Evolutionary conservation across 2,797 vertebrate genomes (phyloP).

Genomic region (Megaceryle alcyon): DNA sequence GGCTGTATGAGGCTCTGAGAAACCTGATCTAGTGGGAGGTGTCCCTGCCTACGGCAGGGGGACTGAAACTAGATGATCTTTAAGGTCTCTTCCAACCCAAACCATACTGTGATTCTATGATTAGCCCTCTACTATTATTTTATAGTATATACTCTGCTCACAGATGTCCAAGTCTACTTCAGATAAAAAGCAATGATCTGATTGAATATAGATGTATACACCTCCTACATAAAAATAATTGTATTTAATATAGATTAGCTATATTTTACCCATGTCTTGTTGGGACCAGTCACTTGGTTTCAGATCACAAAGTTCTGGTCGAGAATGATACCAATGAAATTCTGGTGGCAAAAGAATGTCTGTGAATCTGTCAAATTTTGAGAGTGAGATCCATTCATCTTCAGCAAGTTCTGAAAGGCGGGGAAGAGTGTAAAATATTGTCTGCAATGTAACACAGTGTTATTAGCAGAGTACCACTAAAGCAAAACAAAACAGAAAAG

Average conservation of each 20-base stretch:
- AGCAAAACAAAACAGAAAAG: background rate
- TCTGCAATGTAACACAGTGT: constrained; percentile 76
- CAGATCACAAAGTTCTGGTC: constrained; percentile 76
- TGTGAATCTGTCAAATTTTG: constrained; percentile 85
- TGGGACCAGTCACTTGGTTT: constrained; percentile 89
- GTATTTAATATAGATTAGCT: background rate
- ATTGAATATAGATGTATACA: background rate
- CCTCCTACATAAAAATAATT: background rate
- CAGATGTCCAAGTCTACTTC: background rate
- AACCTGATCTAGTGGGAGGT: background rate
- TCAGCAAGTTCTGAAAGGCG: constrained; percentile 89
- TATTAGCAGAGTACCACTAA: background rate
- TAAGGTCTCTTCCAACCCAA: background rate
- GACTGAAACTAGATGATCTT: background rate
- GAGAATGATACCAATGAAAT: constrained; percentile 78
- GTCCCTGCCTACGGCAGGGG: background rate
- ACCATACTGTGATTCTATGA: background rate
- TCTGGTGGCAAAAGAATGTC: constrained; percentile 70
- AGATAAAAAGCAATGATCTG: background rate
- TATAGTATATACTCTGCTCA: background rate
- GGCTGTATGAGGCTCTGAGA: background rate
- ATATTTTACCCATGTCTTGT: constrained; percentile 87
- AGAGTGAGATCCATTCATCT: constrained; percentile 90
- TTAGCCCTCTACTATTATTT: background rate
- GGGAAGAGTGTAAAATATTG: constrained; percentile 90